Evolutionary conservation across 2,797 vertebrate species (phyloP), one percentile per base, ranked within the genome.

Genomic region (Oreonectes daqikongensis): DNA sequence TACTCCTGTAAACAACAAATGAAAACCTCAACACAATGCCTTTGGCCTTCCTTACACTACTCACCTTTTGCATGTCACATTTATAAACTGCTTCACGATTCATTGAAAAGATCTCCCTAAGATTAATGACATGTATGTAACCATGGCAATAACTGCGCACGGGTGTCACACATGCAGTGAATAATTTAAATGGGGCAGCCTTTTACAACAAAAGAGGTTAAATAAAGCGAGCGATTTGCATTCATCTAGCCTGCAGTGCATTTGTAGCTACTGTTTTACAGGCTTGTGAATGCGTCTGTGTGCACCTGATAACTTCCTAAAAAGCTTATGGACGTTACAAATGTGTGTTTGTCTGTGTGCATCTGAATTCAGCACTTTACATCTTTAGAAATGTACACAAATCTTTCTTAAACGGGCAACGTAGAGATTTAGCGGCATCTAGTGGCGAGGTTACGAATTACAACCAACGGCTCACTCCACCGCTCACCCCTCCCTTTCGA

Each of bases 1-100:
- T 92, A 95, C 57, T 95, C 93, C 93, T 95, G 82, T 0, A 74
- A 84, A 77, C 66, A 70, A 61, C 72, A 26, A 60, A 3, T 18
- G n/a, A 59, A 2, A 50, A 28, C 9, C 53, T 40, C 18, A 18
- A 46, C 9, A n/a, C 15, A 18, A 68, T 10, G 11, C 1, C 32
- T 3, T 66, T 30, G n/a, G 40, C 2, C 11, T n/a, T n/a, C n/a
- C n/a, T n/a, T n/a, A n/a, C n/a, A n/a, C n/a, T n/a, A n/a, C n/a
- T n/a, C n/a, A n/a, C n/a, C n/a, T n/a, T n/a, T n/a, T n/a, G n/a
- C n/a, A n/a, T n/a, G n/a, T n/a, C n/a, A n/a, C n/a, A n/a, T n/a
- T n/a, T n/a, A 22, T 30, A 63, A 14, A 65, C 30, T 48, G 24
- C 59, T 63, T 30, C 14, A 44, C 4, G 46, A n/a, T 7, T 24